A percentile compares a stretch with the other conserved stretches of the same genome.
phyloP scores from a whole-genome alignment of 2,888 invertebrate species.

The Cybosia mesomella region DNA sequence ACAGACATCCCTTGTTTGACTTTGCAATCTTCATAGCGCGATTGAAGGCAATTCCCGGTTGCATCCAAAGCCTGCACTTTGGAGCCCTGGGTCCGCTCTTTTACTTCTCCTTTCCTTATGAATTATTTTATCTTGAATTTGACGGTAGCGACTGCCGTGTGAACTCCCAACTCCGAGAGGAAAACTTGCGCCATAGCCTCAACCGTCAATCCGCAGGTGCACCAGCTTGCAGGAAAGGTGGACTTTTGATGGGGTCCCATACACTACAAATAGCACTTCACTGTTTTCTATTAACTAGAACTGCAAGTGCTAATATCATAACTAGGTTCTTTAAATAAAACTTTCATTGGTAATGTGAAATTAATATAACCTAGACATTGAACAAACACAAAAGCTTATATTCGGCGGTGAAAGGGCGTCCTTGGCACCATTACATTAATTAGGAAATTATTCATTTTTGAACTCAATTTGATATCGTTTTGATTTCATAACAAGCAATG shows the following conservation, averaged over 20 bases:
- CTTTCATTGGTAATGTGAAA: constrained; percentile 1
- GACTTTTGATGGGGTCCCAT: neutral
- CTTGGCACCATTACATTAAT: constrained; percentile 14
- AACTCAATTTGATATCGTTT: constrained; percentile 7
- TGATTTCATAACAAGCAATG: neutral
- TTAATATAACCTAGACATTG: constrained; percentile 6
- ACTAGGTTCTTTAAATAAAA: constrained; percentile 4
- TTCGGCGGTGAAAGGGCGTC: constrained; percentile 7
- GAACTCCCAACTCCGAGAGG: neutral
- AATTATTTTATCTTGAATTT: neutral
- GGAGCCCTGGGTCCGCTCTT: too few species aligned
- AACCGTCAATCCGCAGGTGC: too few species aligned
- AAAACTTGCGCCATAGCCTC: neutral
- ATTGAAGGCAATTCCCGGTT: too few species aligned
- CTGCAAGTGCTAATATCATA: neutral
- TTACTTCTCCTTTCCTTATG: too few species aligned
- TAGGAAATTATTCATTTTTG: constrained; percentile 14
- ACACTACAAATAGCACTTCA: neutral
- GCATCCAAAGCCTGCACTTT: too few species aligned
- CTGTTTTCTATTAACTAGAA: neutral
- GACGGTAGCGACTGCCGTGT: too few species aligned
- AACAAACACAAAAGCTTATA: neutral
- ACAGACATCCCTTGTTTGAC: neutral
- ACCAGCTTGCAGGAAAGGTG: too few species aligned
- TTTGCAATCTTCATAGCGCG: too few species aligned